Percentiles rank a stretch among this genome's conserved stretches.
Evolutionary conservation across 2,888 invertebrate species (phyloP).

Genomic region (Drosophila suboccidentalis): DNA sequence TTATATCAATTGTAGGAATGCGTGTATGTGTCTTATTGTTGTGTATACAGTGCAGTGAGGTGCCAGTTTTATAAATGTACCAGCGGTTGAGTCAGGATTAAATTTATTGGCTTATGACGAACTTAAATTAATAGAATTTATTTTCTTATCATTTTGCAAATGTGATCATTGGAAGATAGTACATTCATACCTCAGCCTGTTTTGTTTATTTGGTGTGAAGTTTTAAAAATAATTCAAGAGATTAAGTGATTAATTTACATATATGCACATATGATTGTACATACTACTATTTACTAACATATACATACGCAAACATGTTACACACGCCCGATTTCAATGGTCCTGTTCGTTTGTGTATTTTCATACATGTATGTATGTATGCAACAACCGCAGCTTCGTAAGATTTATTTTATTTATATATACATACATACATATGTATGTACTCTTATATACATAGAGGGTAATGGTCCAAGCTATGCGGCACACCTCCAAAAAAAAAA

Average conservation of each 20-base stretch:
- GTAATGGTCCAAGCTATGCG: no score
- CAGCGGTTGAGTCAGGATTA: background rate
- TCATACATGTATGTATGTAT: background rate
- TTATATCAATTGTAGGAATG: background rate
- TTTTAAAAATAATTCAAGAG: background rate
- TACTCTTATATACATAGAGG: no score
- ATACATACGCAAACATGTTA: no score
- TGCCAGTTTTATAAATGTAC: background rate
- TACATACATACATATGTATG: no score
- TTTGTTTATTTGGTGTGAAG: background rate
- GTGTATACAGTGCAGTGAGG: background rate
- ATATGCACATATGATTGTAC: background rate
- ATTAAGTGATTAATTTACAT: background rate
- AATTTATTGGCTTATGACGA: background rate
- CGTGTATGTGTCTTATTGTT: constrained; percentile 1
- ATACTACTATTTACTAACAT: no score
- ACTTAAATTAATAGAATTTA: no score
- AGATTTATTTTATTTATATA: no score
- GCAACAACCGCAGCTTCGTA: no score
- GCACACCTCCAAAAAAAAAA: no score
- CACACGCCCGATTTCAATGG: no score
- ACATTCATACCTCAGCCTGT: background rate
- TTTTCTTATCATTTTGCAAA: background rate
- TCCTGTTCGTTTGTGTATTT: background rate
- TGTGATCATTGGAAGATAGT: background rate